Conservation (phyloP, 2,113 vertebrate species). For the Bucco capensis region DNA sequence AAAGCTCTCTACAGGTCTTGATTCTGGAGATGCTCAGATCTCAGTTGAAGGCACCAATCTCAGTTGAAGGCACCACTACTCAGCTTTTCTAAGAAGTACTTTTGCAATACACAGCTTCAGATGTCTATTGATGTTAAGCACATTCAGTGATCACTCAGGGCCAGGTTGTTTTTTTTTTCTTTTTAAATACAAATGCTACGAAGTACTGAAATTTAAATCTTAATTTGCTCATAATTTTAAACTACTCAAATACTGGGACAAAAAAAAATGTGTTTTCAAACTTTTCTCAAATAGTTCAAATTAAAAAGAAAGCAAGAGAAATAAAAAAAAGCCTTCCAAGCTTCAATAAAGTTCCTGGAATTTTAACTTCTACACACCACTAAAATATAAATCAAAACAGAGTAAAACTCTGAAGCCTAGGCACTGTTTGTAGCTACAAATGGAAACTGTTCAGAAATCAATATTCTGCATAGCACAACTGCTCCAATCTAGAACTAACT, state of each 20-base stretch:
- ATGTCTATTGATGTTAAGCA: accelerated
- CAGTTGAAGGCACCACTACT: background rate
- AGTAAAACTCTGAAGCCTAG: background rate
- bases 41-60: background rate
- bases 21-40: background rate
- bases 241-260: background rate
- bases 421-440: background rate
- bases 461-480: background rate
- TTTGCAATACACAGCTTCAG: background rate
- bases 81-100: background rate
- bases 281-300: background rate
- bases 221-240: background rate
- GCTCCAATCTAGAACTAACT: background rate
- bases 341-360: background rate
- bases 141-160: accelerated
- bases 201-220: background rate
- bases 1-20: background rate
- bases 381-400: background rate
- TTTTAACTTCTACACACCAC: background rate
- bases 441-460: background rate
- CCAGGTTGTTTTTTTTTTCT: background rate
- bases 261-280: background rate
- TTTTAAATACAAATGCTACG: background rate
- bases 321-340: background rate
- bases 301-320: background rate